Conservation (phyloP, 2,888 invertebrate genomes). For the Lasioglossum zephyrum region DNA sequence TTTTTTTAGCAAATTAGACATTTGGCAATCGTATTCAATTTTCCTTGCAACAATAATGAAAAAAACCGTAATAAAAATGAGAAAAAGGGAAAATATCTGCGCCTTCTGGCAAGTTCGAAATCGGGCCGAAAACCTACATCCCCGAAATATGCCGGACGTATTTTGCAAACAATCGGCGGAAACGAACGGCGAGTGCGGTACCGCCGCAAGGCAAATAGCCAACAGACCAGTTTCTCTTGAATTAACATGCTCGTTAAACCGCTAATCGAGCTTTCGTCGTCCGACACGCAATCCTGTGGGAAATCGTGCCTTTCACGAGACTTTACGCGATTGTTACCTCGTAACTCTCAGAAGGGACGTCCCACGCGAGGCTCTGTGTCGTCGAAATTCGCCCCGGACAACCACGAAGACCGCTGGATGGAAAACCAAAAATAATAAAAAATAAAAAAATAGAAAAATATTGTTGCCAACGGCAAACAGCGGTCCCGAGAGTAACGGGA, state of each 20-base stretch:
- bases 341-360: neutral
- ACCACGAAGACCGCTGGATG: neutral
- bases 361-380: neutral
- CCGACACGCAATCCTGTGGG: neutral
- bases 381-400: neutral
- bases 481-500: neutral
- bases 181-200: neutral
- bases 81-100: neutral
- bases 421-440: neutral
- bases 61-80: neutral
- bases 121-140: neutral
- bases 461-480: neutral
- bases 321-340: neutral
- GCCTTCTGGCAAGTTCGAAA: neutral
- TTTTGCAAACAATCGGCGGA: neutral
- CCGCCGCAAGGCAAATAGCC: neutral
- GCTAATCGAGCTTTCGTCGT: slow-evolving; percentile 25
- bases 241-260: slow-evolving; percentile 23
- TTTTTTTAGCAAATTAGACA: neutral
- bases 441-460: neutral
- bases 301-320: neutral
- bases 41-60: neutral
- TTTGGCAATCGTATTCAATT: neutral
- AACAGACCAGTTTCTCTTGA: slow-evolving; percentile 1
- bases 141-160: neutral